Evolutionary conservation across 1,140 invertebrate species (phyloP).

Genomic region (Drosophila sturtevanti): DNA sequence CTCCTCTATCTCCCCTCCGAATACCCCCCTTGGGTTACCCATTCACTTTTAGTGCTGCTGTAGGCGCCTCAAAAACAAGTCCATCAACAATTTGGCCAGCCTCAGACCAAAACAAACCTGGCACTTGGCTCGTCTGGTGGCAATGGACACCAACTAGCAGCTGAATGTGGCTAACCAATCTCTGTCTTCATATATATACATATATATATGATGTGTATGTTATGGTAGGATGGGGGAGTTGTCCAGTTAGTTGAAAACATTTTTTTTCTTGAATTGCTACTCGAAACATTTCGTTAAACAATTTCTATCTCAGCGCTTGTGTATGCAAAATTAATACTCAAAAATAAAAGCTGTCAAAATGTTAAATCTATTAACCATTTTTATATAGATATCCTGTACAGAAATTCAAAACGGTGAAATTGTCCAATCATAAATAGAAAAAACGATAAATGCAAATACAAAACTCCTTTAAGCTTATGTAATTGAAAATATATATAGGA

Average conservation of each 20-base stretch:
- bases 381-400: conserved; percentile 36
- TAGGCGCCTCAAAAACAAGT: conserved; percentile 68
- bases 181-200: neutral
- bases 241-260: conserved; percentile 32
- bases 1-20: neutral
- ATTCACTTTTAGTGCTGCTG: conserved; percentile 70
- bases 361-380: conserved; percentile 51
- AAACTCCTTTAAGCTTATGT: conserved; percentile 23
- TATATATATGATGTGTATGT: neutral
- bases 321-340: conserved; percentile 54
- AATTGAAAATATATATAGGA: neutral
- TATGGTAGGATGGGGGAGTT: neutral
- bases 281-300: conserved; percentile 29
- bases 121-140: conserved; percentile 48
- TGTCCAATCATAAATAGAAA: conserved; percentile 13
- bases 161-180: conserved; percentile 7
- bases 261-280: conserved; percentile 54
- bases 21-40: conserved; percentile 9
- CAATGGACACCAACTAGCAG: conserved; percentile 33
- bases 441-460: neutral
- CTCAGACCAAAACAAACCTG: conserved; percentile 61
- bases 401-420: conserved; percentile 3
- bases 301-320: conserved; percentile 8
- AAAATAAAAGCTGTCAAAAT: conserved; percentile 50
- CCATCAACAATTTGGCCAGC: conserved; percentile 71